Base-by-base conservation (phyloP, 2,797 vertebrate genomes). In the Liparis tanakae region DNA sequence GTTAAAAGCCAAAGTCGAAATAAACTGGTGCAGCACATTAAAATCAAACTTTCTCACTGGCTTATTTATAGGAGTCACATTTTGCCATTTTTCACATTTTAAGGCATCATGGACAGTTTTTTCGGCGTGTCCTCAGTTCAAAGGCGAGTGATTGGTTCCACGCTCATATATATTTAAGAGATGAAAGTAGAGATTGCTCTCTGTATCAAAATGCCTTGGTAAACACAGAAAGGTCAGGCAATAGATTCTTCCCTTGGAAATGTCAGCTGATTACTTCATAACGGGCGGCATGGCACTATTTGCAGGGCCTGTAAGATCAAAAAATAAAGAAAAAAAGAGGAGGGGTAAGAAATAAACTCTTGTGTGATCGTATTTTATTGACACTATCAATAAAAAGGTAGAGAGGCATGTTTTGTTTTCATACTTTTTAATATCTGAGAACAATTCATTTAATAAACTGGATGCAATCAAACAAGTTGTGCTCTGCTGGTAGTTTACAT, bases 211-310 rank as follows among this genome's bases (percentile, higher is more conserved):
- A 84, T 76, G 80, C 79, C 80, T 84, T 12, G 78, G 79, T 67
- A 75, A 81, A 92, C 86, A 85, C 65, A 39, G 67, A 94, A 95
- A 94, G 92, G 93, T 93, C 93, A 93, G 82, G 58, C 73, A 90
- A 93, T 90, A 80, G 92, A 93, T 93, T 88, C 53, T 79, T 55
- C 82, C 81, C 87, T 90, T 85, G 88, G 77, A 94, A 94, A 93
- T 92, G 85, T 93, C 89, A 92, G 67, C 54, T 84, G 85, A 91
- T 91, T 89, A 89, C 78, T 87, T 83, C 72, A 67, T 79, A 87
- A 77, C 62, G 41, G 73, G 55, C 20, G 5, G 80, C 73, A 73
- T 59, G 25, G 73, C 78, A 78, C 81, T 74, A 81, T 82, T 72
- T 82, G 39, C 87, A 80, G 73, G 55, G 55, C n/a, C 51, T 70